phyloP scores from a whole-genome alignment of 1,140 invertebrate genomes.

The Drosophila parvula region DNA sequence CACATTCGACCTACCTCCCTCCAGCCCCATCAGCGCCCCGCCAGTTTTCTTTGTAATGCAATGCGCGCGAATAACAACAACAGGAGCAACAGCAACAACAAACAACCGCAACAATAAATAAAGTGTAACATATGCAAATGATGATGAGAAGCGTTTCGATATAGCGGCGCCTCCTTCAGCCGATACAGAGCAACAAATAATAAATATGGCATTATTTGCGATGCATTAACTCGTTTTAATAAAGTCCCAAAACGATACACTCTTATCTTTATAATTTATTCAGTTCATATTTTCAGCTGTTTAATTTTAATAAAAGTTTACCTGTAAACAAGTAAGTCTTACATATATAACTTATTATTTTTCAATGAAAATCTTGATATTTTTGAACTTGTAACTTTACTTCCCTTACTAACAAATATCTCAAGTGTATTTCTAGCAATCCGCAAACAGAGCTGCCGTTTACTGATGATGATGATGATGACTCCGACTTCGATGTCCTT shows the following conservation, averaged over 20 bases:
- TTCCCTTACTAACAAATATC: neutral
- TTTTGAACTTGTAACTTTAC: too few relatives aligned
- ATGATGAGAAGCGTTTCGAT: slow-evolving; percentile 75
- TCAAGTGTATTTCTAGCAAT: slow-evolving; percentile 19
- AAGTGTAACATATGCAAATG: slow-evolving; percentile 82
- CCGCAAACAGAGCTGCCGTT: slow-evolving; percentile 5
- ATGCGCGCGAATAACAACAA: slow-evolving; percentile 54
- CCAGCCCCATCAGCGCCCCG: neutral
- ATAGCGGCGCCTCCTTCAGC: slow-evolving; percentile 17
- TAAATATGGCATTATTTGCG: neutral
- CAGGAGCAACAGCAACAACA: slow-evolving; percentile 22
- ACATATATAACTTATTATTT: neutral
- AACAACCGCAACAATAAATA: slow-evolving; percentile 75
- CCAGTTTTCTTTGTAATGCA: slow-evolving; percentile 68
- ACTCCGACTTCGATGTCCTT: slow-evolving; percentile 31
- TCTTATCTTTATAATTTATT: neutral
- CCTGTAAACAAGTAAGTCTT: neutral
- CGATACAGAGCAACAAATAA: slow-evolving; percentile 27
- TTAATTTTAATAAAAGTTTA: neutral
- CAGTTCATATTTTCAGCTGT: neutral
- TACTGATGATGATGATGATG: slow-evolving; percentile 24
- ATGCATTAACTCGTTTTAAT: neutral
- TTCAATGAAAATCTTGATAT: too few relatives aligned
- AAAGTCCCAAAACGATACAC: neutral
- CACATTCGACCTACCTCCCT: neutral